Percentiles rank a stretch among this genome's conserved stretches.
These are phyloP conservation scores for Agriopis leucophaearia DNA, from an alignment of 2,888 invertebrate genomes.

Conservation along the genomic window DNA sequence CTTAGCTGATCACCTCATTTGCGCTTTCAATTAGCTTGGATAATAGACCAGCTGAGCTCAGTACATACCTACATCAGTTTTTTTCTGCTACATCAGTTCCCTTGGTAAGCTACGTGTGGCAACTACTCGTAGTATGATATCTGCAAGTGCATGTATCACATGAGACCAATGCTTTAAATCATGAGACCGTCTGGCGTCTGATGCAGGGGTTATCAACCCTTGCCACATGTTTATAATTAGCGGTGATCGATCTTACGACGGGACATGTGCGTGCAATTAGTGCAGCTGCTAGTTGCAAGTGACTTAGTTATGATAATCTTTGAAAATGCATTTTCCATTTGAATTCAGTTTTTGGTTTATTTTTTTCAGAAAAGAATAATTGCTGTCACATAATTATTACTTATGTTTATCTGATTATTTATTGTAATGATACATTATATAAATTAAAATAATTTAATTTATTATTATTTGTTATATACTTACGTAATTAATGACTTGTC, in stretches of 20 bases:
- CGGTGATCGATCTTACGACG: slow-evolving; percentile 61
- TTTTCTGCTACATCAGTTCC: neutral
- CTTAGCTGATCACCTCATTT: too few relatives aligned
- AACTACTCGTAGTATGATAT: slow-evolving; percentile 32
- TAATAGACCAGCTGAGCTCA: too few relatives aligned
- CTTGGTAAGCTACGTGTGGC: slow-evolving; percentile 39
- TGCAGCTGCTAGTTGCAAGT: slow-evolving; percentile 36
- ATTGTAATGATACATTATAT: too few relatives aligned
- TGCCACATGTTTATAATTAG: slow-evolving; percentile 58
- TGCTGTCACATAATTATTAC: too few relatives aligned
- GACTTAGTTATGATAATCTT: neutral
- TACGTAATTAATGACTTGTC: too few relatives aligned
- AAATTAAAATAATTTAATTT: too few relatives aligned
- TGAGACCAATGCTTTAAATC: slow-evolving; percentile 29
- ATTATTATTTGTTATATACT: too few relatives aligned
- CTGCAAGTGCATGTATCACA: slow-evolving; percentile 38
- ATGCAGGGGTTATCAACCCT: slow-evolving; percentile 70
- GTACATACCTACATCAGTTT: neutral
- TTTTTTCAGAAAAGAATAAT: too few relatives aligned
- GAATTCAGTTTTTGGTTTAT: too few relatives aligned
- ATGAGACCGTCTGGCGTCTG: slow-evolving; percentile 74
- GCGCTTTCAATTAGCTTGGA: too few relatives aligned
- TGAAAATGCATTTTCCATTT: neutral
- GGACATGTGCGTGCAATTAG: slow-evolving; percentile 42
- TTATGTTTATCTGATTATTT: too few relatives aligned